Evolutionary conservation across 1,140 invertebrate species (phyloP).

Genomic region (Halictus rubicundus): DNA sequence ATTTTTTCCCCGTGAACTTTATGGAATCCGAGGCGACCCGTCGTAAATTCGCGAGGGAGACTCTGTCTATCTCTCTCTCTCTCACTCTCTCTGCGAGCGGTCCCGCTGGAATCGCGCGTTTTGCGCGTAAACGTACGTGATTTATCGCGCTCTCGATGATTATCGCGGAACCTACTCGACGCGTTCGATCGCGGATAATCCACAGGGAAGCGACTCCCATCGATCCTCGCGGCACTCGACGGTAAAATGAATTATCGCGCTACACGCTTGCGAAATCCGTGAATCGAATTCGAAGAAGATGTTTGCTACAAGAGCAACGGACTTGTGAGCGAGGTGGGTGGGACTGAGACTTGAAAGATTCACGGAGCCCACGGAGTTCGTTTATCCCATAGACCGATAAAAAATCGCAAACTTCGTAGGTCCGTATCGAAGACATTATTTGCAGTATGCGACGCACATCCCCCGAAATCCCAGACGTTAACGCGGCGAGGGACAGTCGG

Average conservation of each 20-base stretch:
- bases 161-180: constrained; percentile 16
- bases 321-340: no score
- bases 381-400: no score
- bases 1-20: constrained; percentile 1
- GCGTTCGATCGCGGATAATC: constrained; percentile 16
- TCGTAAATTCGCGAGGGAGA: constrained; percentile 14
- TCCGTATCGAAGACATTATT: no score
- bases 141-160: constrained; percentile 28
- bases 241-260: constrained; percentile 1
- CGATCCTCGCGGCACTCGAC: background rate
- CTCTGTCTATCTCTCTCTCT: no score
- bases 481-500: no score
- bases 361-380: no score
- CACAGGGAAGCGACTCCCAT: background rate
- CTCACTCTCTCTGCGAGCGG: no score
- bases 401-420: no score
- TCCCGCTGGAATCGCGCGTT: background rate
- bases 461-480: no score
- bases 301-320: no score
- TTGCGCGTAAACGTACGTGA: constrained; percentile 23
- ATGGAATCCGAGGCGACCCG: background rate
- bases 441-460: no score
- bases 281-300: background rate
- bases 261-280: background rate
- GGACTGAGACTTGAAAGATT: no score